A percentile compares a stretch with the other conserved stretches of the same genome.
Conservation (phyloP, 2,888 invertebrate genomes). For the Clanis bilineata region DNA sequence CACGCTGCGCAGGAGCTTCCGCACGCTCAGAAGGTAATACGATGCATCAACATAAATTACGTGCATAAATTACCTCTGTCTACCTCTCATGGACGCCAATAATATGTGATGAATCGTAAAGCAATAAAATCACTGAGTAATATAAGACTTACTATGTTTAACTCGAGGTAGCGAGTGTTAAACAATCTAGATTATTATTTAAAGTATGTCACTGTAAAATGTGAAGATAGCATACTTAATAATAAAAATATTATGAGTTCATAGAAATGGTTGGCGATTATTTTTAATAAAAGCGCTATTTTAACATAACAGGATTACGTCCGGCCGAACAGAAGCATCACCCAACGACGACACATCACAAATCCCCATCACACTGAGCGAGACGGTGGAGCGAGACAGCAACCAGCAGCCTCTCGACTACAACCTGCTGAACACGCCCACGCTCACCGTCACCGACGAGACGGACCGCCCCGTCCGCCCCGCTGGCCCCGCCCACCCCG, state of each 20-base stretch:
- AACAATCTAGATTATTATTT: too few species aligned
- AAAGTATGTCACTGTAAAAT: too few species aligned
- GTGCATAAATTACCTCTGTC: background rate
- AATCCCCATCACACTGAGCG: slow-evolving; percentile 70
- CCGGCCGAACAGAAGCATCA: slow-evolving; percentile 48
- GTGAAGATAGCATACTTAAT: too few species aligned
- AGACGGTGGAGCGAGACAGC: slow-evolving; percentile 60
- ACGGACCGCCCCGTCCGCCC: slow-evolving; percentile 45
- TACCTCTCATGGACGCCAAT: background rate
- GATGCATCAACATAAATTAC: too few species aligned
- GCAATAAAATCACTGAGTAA: too few species aligned
- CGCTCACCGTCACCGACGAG: slow-evolving; percentile 61
- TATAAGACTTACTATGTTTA: too few species aligned
- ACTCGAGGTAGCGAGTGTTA: too few species aligned
- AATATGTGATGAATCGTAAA: too few species aligned
- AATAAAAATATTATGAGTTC: too few species aligned
- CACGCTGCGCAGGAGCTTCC: slow-evolving; percentile 89
- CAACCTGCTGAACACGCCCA: slow-evolving; percentile 56
- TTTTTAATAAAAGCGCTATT: background rate
- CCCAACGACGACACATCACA: slow-evolving; percentile 56
- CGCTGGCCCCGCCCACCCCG: slow-evolving; percentile 34
- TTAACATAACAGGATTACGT: slow-evolving; percentile 55
- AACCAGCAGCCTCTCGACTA: slow-evolving; percentile 50
- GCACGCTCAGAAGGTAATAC: slow-evolving; percentile 82
- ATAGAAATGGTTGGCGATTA: too few species aligned